Percentiles rank a stretch among this genome's conserved stretches.
These are phyloP conservation scores for Euproctis similis DNA, from an alignment of 2,888 invertebrate species.

Conservation along the genomic window DNA sequence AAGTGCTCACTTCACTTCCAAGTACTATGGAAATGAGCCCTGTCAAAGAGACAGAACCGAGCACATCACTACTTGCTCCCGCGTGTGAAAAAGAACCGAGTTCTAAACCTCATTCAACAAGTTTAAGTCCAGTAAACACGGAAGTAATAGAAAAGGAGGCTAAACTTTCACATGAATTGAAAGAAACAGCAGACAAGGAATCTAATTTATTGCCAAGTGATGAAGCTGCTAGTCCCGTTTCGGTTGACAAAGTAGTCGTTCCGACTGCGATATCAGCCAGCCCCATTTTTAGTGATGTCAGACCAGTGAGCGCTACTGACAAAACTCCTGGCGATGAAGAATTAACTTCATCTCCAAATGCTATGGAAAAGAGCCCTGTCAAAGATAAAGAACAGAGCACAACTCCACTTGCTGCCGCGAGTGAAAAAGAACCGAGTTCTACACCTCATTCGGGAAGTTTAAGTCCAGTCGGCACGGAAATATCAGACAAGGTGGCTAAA, in stretches of 20 bases:
- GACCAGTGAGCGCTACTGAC: too few relatives aligned
- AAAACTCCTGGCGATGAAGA: too few relatives aligned
- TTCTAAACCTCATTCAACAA: background rate
- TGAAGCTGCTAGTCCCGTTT: slow-evolving; percentile 1
- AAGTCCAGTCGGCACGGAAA: too few relatives aligned
- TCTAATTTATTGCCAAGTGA: slow-evolving; percentile 5
- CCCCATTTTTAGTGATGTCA: slow-evolving; percentile 3
- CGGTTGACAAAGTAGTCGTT: slow-evolving; percentile 2
- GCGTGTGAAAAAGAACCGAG: slow-evolving; percentile 4
- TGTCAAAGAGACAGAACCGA: slow-evolving; percentile 1
- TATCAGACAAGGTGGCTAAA: too few relatives aligned
- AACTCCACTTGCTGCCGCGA: too few relatives aligned
- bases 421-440: slow-evolving; percentile 2
- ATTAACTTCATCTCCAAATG: slow-evolving; percentile 2
- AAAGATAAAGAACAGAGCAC: too few relatives aligned
- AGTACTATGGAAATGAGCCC: slow-evolving; percentile 1
- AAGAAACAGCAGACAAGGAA: slow-evolving; percentile 7
- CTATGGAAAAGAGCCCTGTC: slow-evolving; percentile 4
- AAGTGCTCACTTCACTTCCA: slow-evolving; percentile 1
- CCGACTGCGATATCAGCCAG: slow-evolving; percentile 1
- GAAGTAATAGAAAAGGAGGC: background rate
- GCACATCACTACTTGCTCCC: slow-evolving; percentile 7
- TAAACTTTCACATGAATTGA: too few relatives aligned
- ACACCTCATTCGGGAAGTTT: too few relatives aligned
- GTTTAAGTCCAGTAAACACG: background rate